These are phyloP conservation scores for Lysandra bellargus DNA, from an alignment of 2,888 invertebrate species.

Conservation along the genomic window DNA sequence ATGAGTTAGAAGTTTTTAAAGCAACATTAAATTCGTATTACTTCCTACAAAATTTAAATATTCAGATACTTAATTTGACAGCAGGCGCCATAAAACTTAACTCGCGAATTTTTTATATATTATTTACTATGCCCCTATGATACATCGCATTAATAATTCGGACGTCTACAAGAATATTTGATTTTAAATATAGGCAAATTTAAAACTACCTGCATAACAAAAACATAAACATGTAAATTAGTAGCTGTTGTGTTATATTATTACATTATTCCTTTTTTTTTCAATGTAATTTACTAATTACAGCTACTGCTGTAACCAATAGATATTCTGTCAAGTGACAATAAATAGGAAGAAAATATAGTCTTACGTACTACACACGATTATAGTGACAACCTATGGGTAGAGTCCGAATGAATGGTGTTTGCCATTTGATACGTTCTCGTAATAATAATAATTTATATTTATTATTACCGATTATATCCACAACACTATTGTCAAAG, in stretches of 20 bases:
- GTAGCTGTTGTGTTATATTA: neutral
- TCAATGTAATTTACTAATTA: neutral
- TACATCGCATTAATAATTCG: neutral
- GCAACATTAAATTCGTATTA: neutral
- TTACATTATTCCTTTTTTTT: neutral
- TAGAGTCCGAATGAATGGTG: too few species aligned
- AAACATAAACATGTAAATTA: conserved; percentile 2
- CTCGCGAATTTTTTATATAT: neutral
- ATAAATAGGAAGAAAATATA: too few species aligned
- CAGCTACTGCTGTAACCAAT: too few species aligned
- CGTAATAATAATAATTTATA: too few species aligned
- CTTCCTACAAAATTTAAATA: neutral
- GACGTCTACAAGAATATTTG: neutral
- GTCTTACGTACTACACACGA: too few species aligned
- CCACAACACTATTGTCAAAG: too few species aligned
- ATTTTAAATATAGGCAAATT: neutral
- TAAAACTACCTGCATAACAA: neutral
- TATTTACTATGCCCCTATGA: neutral
- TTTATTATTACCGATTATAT: too few species aligned
- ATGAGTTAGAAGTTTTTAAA: neutral
- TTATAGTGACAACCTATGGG: too few species aligned
- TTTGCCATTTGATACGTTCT: too few species aligned
- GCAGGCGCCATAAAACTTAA: conserved; percentile 5
- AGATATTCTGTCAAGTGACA: too few species aligned
- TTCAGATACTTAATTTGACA: conserved; percentile 10